Evolutionary conservation across 2,113 vertebrate genomes (phyloP).

Genomic region (Tetrao urogallus): DNA sequence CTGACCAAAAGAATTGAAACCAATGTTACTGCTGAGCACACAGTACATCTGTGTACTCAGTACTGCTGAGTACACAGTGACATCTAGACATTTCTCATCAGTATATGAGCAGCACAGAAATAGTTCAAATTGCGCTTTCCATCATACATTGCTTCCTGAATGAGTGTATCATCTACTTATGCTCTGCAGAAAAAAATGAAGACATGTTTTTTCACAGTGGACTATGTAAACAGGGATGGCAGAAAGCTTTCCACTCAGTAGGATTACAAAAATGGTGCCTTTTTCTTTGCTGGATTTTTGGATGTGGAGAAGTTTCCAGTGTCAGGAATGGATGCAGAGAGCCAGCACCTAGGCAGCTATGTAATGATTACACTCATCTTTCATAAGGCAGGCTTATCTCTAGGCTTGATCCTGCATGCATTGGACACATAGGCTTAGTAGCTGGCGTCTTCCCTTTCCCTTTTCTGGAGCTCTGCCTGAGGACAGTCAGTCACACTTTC

Average conservation of each 20-base stretch:
- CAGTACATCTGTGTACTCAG: no score
- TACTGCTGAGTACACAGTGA: conserved; percentile 23
- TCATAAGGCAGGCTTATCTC: conserved; percentile 47
- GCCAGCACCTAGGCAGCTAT: conserved; percentile 48
- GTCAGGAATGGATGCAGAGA: conserved; percentile 38
- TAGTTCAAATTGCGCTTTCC: conserved; percentile 46
- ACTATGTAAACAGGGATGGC: not conserved
- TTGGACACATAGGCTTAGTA: conserved; percentile 38
- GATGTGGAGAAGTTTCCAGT: conserved; percentile 38
- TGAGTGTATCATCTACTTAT: conserved; percentile 26
- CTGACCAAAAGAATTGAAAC: conserved; percentile 42
- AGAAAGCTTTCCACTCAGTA: not conserved
- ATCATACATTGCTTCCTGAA: conserved; percentile 55
- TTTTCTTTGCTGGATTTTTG: conserved; percentile 53
- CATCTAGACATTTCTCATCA: conserved; percentile 33
- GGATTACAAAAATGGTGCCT: not conserved
- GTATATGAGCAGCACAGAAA: conserved; percentile 19
- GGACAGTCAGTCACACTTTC: conserved; percentile 49
- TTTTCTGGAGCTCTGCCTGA: conserved; percentile 34
- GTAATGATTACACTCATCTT: conserved; percentile 53
- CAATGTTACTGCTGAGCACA: conserved; percentile 47
- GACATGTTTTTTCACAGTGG: not conserved
- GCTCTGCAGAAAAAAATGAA: not conserved
- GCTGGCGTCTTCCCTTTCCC: conserved; percentile 49
- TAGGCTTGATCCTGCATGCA: conserved; percentile 39